These are phyloP conservation scores for Cyprinodon brontotheroides DNA, from an alignment of 2,113 vertebrate species.

Conservation along the genomic window DNA sequence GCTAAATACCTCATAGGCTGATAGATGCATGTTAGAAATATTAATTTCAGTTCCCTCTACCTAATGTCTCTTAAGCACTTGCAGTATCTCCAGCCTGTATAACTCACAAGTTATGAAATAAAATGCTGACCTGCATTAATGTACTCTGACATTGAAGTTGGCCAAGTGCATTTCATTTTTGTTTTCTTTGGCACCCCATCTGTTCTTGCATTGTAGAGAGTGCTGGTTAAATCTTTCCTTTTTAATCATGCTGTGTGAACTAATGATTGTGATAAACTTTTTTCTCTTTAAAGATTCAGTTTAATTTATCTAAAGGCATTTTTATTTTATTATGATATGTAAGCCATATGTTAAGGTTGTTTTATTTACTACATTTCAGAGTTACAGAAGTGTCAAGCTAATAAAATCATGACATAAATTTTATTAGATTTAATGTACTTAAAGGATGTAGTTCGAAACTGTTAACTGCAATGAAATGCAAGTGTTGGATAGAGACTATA, in stretches of 20 bases:
- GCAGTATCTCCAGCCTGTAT: conserved; percentile 14
- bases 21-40: conserved; percentile 9
- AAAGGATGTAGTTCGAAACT: too few relatives aligned
- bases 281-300: neutral
- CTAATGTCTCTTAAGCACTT: conserved; percentile 1
- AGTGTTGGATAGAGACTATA: neutral
- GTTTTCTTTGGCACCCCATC: neutral
- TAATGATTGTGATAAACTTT: neutral
- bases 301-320: neutral
- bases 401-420: neutral
- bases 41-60: neutral
- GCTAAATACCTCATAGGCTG: conserved; percentile 20
- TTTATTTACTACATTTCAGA: neutral
- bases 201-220: neutral
- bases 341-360: neutral
- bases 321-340: neutral
- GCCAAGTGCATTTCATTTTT: conserved; percentile 3
- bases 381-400: neutral
- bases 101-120: neutral
- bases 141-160: conserved; percentile 39
- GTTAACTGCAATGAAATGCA: neutral
- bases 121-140: neutral
- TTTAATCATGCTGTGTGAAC: neutral
- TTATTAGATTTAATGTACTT: too few relatives aligned
- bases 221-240: neutral